Conservation (phyloP, 53 echinoderm and acorn worm species). For the Echinometra lucunter region DNA sequence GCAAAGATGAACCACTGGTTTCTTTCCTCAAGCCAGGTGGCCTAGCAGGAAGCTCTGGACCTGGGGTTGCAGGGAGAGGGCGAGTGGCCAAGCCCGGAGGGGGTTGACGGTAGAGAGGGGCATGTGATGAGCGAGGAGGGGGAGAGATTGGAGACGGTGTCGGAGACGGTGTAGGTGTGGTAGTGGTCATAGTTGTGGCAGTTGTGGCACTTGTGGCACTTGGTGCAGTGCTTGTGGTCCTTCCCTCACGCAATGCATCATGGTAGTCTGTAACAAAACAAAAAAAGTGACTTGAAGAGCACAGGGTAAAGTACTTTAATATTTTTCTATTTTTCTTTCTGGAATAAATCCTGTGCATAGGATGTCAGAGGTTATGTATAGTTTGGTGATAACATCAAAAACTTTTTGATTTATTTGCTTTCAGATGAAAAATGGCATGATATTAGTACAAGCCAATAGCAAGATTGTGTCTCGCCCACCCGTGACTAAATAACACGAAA, state of each 20-base stretch:
- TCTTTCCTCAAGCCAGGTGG: constrained; percentile 38
- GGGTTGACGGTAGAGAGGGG: constrained; percentile 1
- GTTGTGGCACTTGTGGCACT: neutral
- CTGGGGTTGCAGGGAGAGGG: constrained; percentile 63
- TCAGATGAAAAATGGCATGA: no score
- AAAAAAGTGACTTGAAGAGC: neutral
- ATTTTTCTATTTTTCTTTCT: no score
- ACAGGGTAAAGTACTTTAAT: no score
- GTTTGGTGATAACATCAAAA: no score
- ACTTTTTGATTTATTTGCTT: no score
- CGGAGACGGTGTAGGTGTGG: neutral
- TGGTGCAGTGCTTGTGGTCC: neutral
- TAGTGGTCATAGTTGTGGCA: neutral
- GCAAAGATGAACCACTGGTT: constrained; percentile 7
- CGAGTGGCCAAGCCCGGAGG: constrained; percentile 29
- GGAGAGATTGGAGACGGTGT: neutral
- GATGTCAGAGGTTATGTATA: no score
- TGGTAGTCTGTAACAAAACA: neutral
- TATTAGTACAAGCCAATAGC: no score
- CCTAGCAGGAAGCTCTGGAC: constrained; percentile 56
- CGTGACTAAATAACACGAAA: no score
- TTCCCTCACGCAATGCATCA: constrained; percentile 17
- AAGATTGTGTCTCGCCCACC: no score
- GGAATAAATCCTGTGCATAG: no score
- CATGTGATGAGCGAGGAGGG: neutral